These are phyloP conservation scores for Leptopilina clavipes DNA, from an alignment of 1,140 invertebrate species.

Conservation along the genomic window DNA sequence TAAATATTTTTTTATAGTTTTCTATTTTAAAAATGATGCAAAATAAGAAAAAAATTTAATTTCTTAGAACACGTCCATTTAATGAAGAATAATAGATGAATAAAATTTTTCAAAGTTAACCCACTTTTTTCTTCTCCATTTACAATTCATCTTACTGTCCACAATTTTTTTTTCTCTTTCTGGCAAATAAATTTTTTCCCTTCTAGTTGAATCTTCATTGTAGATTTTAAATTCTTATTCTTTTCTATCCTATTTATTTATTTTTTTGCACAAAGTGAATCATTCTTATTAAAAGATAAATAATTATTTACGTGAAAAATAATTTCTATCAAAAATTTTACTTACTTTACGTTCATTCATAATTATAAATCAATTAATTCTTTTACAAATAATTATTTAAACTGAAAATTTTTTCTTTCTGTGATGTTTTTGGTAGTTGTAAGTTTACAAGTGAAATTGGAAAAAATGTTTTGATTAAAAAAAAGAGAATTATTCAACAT, in stretches of 20 bases:
- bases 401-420: no score
- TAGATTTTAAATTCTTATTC: neutral
- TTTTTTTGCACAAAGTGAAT: no score
- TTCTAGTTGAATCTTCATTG: conserved; percentile 4
- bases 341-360: no score
- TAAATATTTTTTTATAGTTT: neutral
- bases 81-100: conserved; percentile 9
- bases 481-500: no score
- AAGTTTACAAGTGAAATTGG: no score
- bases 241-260: neutral
- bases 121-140: conserved; percentile 7
- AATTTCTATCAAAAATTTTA: no score
- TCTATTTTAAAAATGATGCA: neutral
- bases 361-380: no score
- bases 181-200: neutral
- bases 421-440: no score
- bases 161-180: neutral
- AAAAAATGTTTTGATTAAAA: no score
- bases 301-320: no score
- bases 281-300: no score
- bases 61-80: neutral
- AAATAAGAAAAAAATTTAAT: neutral
- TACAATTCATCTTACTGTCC: conserved; percentile 6
- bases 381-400: no score
- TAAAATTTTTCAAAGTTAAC: conserved; percentile 10